Evolutionary conservation across 1,140 invertebrate genomes (phyloP), one percentile per base, ranked within the genome.

Genomic region (Apis cerana): DNA sequence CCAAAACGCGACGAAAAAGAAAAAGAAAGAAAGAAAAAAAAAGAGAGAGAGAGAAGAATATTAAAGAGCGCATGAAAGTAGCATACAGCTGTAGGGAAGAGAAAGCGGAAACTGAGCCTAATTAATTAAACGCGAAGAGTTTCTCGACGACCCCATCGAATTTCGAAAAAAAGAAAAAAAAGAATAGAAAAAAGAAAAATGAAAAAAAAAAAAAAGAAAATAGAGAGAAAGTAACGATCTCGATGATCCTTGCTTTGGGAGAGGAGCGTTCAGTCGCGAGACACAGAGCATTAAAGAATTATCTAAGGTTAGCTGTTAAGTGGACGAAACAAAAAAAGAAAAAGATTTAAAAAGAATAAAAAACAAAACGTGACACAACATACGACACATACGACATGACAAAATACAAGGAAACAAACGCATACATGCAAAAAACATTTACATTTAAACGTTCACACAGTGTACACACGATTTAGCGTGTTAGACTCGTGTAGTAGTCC

Each of bases 401-500:
- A 59, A 76, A 81, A 71, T 50, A 50, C 23, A 75, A 7, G 62
- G 33, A 43, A 43, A 43, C 48, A 48, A n/a, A 75, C 17, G 50
- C 27, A 27, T 19, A 75, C 43, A 64, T 15, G 13, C 23, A 33
- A 33, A 33, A 4, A 21, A 72, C 72, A 62, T 27, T 48, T 27
- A 62, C 17, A 54, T 33, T 13, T 43, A 43, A 43, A 43, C 33
- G 23, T 7, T 27, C 59, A 62, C 59, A 61, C 7, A n/a, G 33
- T 48, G 33, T 48, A 68, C 58, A 54, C 67, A 69, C 48, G 43
- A 69, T 23, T 77, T 91, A 92, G 89, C 79, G 77, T 90, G 81
- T 88, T 90, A 89, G 89, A 90, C 75, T 88, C 78, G 84, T 87
- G 79, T 90, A 89, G 89, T 91, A 91, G 85, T 83, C 88, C 88